A percentile compares a stretch with the other conserved stretches of the same genome.
phyloP scores from a whole-genome alignment of 2,113 vertebrate genomes.

The Machaerirhynchus nigripectus region DNA sequence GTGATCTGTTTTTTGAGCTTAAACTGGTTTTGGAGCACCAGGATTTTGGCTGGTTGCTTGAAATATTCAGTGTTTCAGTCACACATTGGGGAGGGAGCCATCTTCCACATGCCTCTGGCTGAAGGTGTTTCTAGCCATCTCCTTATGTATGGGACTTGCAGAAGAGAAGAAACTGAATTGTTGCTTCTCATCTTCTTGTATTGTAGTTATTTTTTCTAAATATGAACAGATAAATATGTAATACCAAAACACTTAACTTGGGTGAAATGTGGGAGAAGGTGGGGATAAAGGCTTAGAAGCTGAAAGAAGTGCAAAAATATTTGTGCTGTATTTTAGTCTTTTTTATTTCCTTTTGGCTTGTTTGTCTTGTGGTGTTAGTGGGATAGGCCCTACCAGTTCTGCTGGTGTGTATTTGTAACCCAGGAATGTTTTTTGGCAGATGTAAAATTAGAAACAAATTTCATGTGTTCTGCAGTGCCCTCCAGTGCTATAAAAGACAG shows the following conservation, averaged over 20 bases:
- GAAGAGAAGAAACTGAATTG: neutral
- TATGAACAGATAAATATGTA: neutral
- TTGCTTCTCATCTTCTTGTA: neutral
- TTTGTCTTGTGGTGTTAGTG: slow-evolving; percentile 82
- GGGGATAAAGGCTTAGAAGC: neutral
- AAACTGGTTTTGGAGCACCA: neutral
- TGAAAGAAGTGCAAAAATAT: slow-evolving; percentile 63
- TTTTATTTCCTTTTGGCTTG: slow-evolving; percentile 79
- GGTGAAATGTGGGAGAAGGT: neutral
- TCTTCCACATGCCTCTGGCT: neutral
- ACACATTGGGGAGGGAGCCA: neutral
- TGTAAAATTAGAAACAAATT: slow-evolving; percentile 96
- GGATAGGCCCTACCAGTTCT: slow-evolving; percentile 72
- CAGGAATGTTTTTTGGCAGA: slow-evolving; percentile 80
- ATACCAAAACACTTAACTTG: neutral
- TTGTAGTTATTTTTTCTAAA: neutral
- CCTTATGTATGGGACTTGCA: neutral
- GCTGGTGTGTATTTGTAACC: slow-evolving; percentile 77
- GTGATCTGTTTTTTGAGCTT: neutral
- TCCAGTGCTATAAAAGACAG: slow-evolving; percentile 79
- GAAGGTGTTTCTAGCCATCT: neutral
- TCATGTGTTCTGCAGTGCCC: slow-evolving; percentile 82
- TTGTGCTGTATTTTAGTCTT: slow-evolving; percentile 38
- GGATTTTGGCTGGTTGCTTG: neutral
- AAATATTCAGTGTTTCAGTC: neutral